Evolutionary conservation across 2,113 vertebrate genomes (phyloP).

Genomic region (Poeciliopsis prolifica): DNA sequence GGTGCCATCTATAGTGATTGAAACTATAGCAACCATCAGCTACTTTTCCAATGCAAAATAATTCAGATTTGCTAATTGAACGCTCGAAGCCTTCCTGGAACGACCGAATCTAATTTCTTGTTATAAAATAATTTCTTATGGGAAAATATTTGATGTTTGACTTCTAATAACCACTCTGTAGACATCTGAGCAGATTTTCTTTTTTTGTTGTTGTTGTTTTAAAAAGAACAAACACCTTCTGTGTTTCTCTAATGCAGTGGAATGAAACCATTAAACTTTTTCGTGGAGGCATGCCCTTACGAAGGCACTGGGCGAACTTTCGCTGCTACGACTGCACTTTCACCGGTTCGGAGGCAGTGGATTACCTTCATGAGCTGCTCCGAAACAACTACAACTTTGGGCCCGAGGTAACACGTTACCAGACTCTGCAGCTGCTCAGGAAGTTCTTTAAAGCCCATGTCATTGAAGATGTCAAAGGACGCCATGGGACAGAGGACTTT

Average conservation of each 20-base stretch:
- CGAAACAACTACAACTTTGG: conserved; percentile 70
- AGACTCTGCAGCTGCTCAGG: conserved; percentile 70
- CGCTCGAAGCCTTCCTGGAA: not conserved
- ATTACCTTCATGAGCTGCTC: conserved; percentile 68
- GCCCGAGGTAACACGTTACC: conserved; percentile 70
- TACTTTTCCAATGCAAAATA: not conserved
- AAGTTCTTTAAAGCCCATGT: conserved; percentile 74
- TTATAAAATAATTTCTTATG: not conserved
- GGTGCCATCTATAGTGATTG: not conserved
- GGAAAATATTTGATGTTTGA: not conserved
- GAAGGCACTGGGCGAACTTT: conserved; percentile 70
- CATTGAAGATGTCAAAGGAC: conserved; percentile 71
- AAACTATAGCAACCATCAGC: not conserved
- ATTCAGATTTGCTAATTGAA: not conserved
- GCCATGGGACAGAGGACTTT: conserved; percentile 70
- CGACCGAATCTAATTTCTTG: not conserved
- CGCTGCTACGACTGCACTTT: conserved; percentile 70
- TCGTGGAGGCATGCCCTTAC: conserved; percentile 62
- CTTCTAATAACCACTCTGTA: not conserved
- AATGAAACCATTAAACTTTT: conserved; percentile 76
- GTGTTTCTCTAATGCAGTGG: conserved; percentile 54
- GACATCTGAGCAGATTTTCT: not conserved
- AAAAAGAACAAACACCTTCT: not conserved
- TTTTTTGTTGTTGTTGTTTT: no score
- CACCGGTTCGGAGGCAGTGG: conserved; percentile 65